These are phyloP conservation scores for Phoebastria nigripes DNA, from an alignment of 2,797 vertebrate species.

Conservation along the genomic window DNA sequence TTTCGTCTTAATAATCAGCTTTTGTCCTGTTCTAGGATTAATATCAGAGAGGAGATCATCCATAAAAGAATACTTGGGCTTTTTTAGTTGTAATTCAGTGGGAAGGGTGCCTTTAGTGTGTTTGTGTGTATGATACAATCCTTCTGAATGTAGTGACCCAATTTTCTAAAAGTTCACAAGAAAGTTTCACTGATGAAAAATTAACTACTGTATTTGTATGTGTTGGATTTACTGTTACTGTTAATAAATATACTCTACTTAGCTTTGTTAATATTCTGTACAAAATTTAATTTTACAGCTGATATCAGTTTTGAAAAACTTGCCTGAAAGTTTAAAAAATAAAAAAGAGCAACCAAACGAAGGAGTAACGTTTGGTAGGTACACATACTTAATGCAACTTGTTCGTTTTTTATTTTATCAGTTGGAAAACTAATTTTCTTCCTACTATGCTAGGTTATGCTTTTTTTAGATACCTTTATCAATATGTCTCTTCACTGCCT, in stretches of 20 bases:
- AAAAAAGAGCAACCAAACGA: constrained; percentile 81
- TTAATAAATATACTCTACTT: background rate
- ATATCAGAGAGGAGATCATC: background rate
- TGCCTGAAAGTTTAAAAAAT: constrained; percentile 80
- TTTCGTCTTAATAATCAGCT: background rate
- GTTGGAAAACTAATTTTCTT: background rate
- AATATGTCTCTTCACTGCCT: background rate
- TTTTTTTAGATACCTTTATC: background rate
- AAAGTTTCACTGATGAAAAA: background rate
- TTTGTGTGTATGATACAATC: background rate
- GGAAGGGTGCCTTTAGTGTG: background rate
- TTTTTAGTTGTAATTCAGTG: background rate
- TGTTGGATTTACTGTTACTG: background rate
- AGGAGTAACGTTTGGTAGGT: constrained; percentile 86
- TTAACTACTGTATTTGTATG: background rate
- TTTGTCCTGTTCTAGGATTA: background rate
- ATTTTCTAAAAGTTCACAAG: background rate
- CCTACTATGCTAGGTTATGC: background rate
- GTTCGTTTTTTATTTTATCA: background rate
- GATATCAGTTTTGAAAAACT: constrained; percentile 82
- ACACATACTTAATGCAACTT: background rate
- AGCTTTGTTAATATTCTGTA: background rate
- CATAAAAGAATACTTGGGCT: background rate
- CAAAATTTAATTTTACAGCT: constrained; percentile 76
- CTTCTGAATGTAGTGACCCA: background rate